A percentile compares a stretch with the other conserved stretches of the same genome.
Evolutionary conservation across 1,140 invertebrate genomes (phyloP).

Genomic region (Nomia melanderi): DNA sequence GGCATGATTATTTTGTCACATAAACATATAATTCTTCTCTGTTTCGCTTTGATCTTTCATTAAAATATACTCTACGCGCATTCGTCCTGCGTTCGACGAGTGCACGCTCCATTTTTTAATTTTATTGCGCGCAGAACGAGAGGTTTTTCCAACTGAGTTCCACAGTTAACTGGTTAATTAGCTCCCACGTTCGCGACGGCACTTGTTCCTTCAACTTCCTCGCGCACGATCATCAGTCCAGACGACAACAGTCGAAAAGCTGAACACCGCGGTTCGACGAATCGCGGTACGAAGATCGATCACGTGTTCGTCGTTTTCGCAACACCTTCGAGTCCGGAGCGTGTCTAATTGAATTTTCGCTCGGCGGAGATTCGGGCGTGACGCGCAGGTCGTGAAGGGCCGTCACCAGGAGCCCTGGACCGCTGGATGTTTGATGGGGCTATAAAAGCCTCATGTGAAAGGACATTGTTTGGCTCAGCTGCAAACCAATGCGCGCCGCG

Average conservation of each 20-base stretch:
- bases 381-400: constrained; percentile 53
- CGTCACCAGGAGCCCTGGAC: constrained; percentile 57
- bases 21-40: no score
- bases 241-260: no score
- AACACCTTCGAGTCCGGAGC: background rate
- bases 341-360: background rate
- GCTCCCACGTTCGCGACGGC: no score
- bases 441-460: constrained; percentile 81
- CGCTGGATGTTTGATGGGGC: constrained; percentile 68
- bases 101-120: no score
- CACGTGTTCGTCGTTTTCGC: background rate
- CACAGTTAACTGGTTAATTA: no score
- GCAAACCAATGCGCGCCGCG: constrained; percentile 64
- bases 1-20: no score
- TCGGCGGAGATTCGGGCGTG: constrained; percentile 18
- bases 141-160: no score
- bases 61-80: no score
- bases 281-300: background rate
- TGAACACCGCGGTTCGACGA: background rate
- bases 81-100: no score
- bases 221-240: no score
- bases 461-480: constrained; percentile 80
- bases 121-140: no score
- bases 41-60: no score
- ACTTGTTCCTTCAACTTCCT: background rate